Percentiles rank a stretch among this genome's conserved stretches.
Conservation (phyloP, 2,797 vertebrate genomes). For the Mus caroli region DNA sequence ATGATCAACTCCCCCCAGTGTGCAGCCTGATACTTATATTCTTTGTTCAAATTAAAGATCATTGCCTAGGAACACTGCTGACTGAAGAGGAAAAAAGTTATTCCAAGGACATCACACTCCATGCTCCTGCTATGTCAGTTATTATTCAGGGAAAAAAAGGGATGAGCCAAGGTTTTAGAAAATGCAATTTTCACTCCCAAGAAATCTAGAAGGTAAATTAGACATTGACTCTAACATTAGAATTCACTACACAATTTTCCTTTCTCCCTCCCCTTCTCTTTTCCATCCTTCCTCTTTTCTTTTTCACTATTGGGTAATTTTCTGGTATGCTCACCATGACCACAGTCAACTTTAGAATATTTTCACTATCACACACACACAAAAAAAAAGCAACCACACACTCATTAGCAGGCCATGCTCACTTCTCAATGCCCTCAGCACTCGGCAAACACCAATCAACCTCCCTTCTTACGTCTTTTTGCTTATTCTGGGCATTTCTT, state of each 20-base stretch:
- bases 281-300: neutral
- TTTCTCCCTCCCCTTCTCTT: neutral
- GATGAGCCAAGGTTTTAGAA: conserved; percentile 8
- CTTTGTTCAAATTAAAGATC: conserved; percentile 55
- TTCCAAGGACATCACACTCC: neutral
- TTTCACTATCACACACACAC: neutral
- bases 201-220: conserved; percentile 32
- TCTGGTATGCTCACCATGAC: neutral
- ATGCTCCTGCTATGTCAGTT: too few species aligned
- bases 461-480: neutral
- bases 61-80: conserved; percentile 22
- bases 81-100: neutral
- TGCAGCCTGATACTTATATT: conserved; percentile 38
- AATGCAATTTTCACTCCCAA: conserved; percentile 23
- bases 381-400: neutral
- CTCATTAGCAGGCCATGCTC: conserved; percentile 11
- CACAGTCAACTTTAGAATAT: conserved; percentile 50
- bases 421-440: neutral
- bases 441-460: neutral
- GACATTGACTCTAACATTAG: conserved; percentile 37
- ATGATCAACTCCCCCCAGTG: conserved; percentile 36
- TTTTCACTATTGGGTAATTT: neutral
- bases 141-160: too few species aligned
- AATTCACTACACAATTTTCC: neutral
- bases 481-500: conserved; percentile 47